Evolutionary conservation across 1,140 invertebrate species (phyloP).

Genomic region (Aphis gossypii): DNA sequence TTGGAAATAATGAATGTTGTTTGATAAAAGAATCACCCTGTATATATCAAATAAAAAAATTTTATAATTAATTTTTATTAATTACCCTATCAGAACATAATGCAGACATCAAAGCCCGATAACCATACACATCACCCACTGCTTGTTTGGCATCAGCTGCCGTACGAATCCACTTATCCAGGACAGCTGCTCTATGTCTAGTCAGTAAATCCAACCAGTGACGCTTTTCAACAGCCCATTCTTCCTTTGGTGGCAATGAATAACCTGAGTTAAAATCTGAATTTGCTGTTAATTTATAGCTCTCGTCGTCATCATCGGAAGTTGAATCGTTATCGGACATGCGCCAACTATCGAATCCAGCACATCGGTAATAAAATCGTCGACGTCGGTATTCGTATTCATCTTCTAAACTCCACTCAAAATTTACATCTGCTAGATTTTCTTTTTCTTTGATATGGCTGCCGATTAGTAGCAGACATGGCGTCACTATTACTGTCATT

Average conservation of each 20-base stretch:
- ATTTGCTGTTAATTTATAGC: neutral
- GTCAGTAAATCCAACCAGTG: neutral
- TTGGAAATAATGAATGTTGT: too few species aligned
- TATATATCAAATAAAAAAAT: neutral
- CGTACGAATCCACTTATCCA: conserved; percentile 93
- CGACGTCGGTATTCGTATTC: conserved; percentile 33
- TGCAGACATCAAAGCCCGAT: conserved; percentile 88
- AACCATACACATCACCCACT: conserved; percentile 89
- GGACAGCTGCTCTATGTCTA: conserved; percentile 75
- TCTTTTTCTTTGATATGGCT: neutral
- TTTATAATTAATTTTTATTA: neutral
- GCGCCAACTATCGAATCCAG: neutral
- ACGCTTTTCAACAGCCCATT: conserved; percentile 3
- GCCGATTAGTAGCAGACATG: neutral
- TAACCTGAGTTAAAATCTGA: neutral
- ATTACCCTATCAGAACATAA: conserved; percentile 67
- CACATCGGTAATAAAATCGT: neutral
- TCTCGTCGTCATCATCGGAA: neutral
- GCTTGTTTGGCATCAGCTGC: conserved; percentile 90
- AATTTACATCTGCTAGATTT: neutral
- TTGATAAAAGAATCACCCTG: too few species aligned
- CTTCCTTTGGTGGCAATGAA: neutral
- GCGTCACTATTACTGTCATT: conserved; percentile 69
- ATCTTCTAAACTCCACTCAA: conserved; percentile 15
- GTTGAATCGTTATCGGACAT: neutral